These are phyloP conservation scores for Pyrocephalus nanus DNA, from an alignment of 2,797 vertebrate genomes.

Conservation along the genomic window DNA sequence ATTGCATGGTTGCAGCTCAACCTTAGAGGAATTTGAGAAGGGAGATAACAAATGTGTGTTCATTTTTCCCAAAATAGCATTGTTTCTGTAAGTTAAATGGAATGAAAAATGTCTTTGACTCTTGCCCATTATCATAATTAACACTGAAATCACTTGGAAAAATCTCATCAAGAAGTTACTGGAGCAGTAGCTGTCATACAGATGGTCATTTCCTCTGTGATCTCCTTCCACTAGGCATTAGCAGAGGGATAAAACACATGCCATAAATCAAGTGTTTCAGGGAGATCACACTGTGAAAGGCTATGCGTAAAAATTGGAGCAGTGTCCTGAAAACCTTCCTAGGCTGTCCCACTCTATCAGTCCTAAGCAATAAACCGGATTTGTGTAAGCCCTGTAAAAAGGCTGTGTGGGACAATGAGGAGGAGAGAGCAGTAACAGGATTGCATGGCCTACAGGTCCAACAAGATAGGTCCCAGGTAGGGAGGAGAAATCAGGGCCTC, in stretches of 20 bases:
- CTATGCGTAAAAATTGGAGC: background rate
- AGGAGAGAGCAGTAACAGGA: background rate
- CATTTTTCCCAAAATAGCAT: background rate
- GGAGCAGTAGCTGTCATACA: background rate
- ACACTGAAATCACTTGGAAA: background rate
- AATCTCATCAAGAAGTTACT: background rate
- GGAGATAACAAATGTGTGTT: background rate
- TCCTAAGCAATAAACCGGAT: background rate
- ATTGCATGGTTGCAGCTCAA: background rate
- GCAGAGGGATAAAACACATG: background rate
- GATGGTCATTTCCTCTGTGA: background rate
- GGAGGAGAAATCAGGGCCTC: background rate
- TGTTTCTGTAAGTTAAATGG: background rate
- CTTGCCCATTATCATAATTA: background rate
- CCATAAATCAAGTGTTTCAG: background rate
- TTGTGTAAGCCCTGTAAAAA: background rate
- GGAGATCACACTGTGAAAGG: background rate
- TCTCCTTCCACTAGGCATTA: background rate
- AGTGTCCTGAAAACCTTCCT: background rate
- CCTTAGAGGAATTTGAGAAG: background rate
- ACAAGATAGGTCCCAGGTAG: background rate
- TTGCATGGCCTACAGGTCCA: background rate
- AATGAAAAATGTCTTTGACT: background rate
- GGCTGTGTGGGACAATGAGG: background rate
- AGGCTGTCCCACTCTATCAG: background rate